phyloP scores from a whole-genome alignment of 2,113 vertebrate genomes.

The Plotosus lineatus region DNA sequence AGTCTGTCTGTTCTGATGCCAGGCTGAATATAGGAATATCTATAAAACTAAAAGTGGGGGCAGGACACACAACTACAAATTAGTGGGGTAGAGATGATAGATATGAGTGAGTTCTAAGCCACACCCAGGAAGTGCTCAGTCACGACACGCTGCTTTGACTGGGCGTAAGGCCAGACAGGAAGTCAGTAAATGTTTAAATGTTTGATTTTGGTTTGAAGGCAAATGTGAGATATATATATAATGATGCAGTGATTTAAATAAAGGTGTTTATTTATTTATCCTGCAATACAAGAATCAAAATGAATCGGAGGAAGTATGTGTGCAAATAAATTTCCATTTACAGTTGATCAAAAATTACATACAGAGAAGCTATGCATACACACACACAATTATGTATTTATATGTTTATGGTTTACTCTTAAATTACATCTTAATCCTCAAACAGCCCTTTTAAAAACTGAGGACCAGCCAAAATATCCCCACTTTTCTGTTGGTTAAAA shows the following conservation, averaged over 20 bases:
- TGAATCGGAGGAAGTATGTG: not conserved
- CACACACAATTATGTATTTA: too few species aligned
- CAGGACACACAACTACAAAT: slow-evolving; percentile 53
- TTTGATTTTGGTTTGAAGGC: not conserved
- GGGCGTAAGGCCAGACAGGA: not conserved
- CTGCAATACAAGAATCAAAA: not conserved
- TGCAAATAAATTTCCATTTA: not conserved
- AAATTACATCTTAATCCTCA: too few species aligned
- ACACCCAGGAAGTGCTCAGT: slow-evolving; percentile 42
- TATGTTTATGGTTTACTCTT: too few species aligned
- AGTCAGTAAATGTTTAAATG: not conserved
- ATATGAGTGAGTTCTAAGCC: slow-evolving; percentile 33
- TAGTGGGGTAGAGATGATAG: slow-evolving; percentile 42
- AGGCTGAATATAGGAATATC: slow-evolving; percentile 30
- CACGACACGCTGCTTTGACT: not conserved
- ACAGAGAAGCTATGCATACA: not conserved
- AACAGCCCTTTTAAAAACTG: too few species aligned
- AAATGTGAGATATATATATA: not conserved
- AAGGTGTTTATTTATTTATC: too few species aligned
- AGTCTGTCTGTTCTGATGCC: not conserved
- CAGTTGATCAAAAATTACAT: not conserved
- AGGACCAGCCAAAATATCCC: too few species aligned
- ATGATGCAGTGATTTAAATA: too few species aligned
- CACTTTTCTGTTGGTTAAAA: too few species aligned
- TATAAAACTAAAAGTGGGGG: slow-evolving; percentile 29